Percentiles rank a stretch among this genome's conserved stretches.
These are phyloP conservation scores for Noctua fimbriata DNA, from an alignment of 2,888 invertebrate species.

Conservation along the genomic window DNA sequence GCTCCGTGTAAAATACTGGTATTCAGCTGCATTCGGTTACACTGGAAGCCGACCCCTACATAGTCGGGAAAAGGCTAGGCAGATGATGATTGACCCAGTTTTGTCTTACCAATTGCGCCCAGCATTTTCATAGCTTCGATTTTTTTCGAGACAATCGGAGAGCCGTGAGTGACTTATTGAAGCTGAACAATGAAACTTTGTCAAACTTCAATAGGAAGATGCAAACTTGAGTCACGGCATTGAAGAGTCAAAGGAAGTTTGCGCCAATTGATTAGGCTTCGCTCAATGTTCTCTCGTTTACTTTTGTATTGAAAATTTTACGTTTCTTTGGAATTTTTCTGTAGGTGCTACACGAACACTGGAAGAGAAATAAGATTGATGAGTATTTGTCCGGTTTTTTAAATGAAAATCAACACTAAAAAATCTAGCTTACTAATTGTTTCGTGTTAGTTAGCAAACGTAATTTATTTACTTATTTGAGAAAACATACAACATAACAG, in stretches of 20 bases:
- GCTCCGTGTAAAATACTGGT: too few species aligned
- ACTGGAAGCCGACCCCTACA: too few species aligned
- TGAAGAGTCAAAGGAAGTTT: conserved; percentile 44
- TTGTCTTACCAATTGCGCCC: not conserved
- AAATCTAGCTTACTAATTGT: not conserved
- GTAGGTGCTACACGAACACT: not conserved
- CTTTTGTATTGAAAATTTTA: conserved; percentile 8
- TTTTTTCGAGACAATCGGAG: not conserved
- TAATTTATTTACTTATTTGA: not conserved
- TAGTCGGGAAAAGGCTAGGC: too few species aligned
- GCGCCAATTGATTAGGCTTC: not conserved
- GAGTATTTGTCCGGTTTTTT: not conserved
- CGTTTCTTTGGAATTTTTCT: not conserved
- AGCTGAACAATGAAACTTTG: conserved; percentile 8
- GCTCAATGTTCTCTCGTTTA: not conserved
- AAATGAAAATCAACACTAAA: not conserved
- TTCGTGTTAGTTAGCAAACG: not conserved
- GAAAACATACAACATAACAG: not conserved
- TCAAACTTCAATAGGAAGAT: conserved; percentile 22
- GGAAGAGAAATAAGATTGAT: not conserved
- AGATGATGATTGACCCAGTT: too few species aligned
- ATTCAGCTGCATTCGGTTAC: too few species aligned
- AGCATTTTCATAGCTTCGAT: not conserved
- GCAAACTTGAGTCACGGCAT: conserved; percentile 35
- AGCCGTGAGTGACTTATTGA: not conserved